Base-by-base conservation (phyloP, 2,888 invertebrate species). In the Stenchaetothrips biformis region DNA sequence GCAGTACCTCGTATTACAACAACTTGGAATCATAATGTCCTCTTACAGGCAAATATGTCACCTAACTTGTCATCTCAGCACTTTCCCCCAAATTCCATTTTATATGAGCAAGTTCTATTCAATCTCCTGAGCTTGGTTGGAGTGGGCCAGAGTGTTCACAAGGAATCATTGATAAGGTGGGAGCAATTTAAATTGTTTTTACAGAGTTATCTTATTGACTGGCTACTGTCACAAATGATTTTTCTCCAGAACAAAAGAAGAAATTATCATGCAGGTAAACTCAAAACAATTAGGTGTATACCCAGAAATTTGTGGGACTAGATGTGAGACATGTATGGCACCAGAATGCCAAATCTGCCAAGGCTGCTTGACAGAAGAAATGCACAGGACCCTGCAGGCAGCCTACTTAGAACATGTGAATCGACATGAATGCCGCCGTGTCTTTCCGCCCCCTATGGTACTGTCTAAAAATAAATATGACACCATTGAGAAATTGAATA, bases 51-150 rank as follows among this genome's bases (percentile, higher is more conserved):
- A 0, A 99, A 99, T 85, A 98, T 99, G 99, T 97, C 97, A 18
- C 99, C 99, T 0, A 99, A 99, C 89, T 89, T 99, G 81, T 96
- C 96, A 0, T 96, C 98, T 0, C 93, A 93, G 0, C 97, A 98
- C 87, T 98, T 93, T 86, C 92, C 93, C n/a, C 94, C 92, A 0
- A 99, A 99, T 87, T 80, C 91, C 82, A 86, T 95, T 48, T 87
- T 99, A 0, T 99, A 98, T 85, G 96, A 98, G 85, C 97, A 98
- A 88, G 94, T 98, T 0, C 85, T 98, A 16, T 96, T 93, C 86
- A 96, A 94, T 87, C 85, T 95, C 48, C 90, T 98, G 80, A 90
- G 92, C 47, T 86, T 99, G 62, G 91, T 95, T 9, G 97, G 97
- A 0, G 87, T 97, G 16, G 90, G 89, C 7, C 88, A 79, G 74